phyloP scores from a whole-genome alignment of 1,140 invertebrate species.

The Eupristina koningsbergeri region DNA sequence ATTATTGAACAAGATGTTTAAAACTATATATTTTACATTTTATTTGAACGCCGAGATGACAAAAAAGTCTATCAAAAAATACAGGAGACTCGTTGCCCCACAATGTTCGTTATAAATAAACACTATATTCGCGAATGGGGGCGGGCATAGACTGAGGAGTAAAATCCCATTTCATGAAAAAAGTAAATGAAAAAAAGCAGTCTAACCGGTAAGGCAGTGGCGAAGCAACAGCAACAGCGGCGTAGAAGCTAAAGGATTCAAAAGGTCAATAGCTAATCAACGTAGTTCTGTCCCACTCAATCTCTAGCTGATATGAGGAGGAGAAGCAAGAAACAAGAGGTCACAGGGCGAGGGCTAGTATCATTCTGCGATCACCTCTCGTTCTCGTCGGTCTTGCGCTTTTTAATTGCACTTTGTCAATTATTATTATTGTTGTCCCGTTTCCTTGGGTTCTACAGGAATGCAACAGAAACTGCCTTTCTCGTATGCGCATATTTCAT shows the following conservation, averaged over 20 bases:
- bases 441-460: neutral
- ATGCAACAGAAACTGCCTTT: slow-evolving; percentile 27
- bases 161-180: neutral
- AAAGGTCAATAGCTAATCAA: neutral
- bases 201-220: neutral
- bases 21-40: no score
- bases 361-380: no score
- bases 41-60: no score
- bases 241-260: neutral
- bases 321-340: slow-evolving; percentile 8
- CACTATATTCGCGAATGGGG: no score
- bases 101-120: no score
- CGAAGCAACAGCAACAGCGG: neutral
- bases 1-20: no score
- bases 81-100: no score
- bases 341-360: no score
- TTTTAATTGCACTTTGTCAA: neutral
- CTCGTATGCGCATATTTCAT: neutral
- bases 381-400: neutral
- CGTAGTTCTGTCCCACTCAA: neutral
- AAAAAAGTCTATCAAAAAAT: no score
- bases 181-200: slow-evolving; percentile 2
- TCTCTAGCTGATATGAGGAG: neutral
- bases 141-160: no score
- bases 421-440: slow-evolving; percentile 18